Percentiles rank a stretch among this genome's conserved stretches.
Conservation (phyloP, 2,797 vertebrate genomes). For the Rhynchotus rufescens region DNA sequence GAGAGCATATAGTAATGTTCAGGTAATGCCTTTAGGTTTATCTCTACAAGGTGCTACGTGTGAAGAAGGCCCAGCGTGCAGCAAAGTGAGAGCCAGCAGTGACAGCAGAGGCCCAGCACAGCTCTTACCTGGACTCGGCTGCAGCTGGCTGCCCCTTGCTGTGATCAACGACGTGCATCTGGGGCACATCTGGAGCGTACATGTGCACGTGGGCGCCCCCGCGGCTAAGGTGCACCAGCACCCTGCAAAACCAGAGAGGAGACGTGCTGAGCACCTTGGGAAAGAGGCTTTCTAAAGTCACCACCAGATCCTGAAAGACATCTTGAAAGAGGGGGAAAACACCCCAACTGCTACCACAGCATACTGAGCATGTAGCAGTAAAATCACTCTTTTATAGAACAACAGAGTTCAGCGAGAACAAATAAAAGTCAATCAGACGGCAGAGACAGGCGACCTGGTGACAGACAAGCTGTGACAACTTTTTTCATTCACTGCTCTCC, state of each 20-base stretch:
- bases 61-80: neutral
- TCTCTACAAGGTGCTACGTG: neutral
- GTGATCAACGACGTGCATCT: slow-evolving; percentile 91
- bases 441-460: neutral
- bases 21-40: neutral
- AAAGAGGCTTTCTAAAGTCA: neutral
- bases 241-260: slow-evolving; percentile 38
- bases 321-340: neutral
- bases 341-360: neutral
- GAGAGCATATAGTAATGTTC: neutral
- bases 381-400: neutral
- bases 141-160: slow-evolving; percentile 83
- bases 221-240: slow-evolving; percentile 89
- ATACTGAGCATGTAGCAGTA: neutral
- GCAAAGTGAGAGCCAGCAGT: neutral
- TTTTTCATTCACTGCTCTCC: neutral
- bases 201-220: slow-evolving; percentile 86
- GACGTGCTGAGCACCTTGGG: rapidly evolving
- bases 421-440: neutral
- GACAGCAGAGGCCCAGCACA: neutral
- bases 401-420: neutral
- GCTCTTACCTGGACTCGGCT: slow-evolving; percentile 82
- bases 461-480: neutral
- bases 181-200: slow-evolving; percentile 86
- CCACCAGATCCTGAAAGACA: neutral